Conservation (phyloP, 2,797 vertebrate species). For the Gymnodraco acuticeps region DNA sequence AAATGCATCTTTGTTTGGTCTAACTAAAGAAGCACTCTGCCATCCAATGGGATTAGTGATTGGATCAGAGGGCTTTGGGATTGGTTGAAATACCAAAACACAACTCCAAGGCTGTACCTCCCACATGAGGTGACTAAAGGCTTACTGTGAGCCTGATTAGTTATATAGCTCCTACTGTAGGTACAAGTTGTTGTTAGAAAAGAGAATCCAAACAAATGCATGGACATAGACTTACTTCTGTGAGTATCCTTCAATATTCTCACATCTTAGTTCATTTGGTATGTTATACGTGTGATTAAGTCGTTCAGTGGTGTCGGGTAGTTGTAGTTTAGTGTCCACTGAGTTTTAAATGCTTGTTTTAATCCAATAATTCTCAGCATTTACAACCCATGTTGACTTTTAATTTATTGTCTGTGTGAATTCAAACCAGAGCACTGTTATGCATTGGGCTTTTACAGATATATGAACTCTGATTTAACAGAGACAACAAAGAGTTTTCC, state of each 20-base stretch:
- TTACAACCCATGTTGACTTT: background rate
- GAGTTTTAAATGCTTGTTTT: conserved; percentile 18
- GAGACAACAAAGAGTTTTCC: background rate
- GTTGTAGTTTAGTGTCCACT: background rate
- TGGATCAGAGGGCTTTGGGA: conserved; percentile 41
- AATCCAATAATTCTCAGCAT: background rate
- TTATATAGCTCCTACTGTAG: conserved; percentile 41
- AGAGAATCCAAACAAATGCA: conserved; percentile 75
- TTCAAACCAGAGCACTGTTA: background rate
- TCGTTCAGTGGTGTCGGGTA: background rate
- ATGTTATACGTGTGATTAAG: background rate
- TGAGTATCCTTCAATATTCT: conserved; percentile 73
- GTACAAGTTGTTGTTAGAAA: conserved; percentile 75
- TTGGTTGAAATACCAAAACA: conserved; percentile 61
- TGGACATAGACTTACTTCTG: conserved; percentile 82
- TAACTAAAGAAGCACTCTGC: conserved; percentile 35
- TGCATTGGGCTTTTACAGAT: background rate
- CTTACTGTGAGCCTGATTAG: conserved; percentile 85
- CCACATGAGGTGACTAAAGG: conserved; percentile 80
- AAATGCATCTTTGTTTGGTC: conserved; percentile 30
- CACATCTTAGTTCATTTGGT: background rate
- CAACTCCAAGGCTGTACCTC: conserved; percentile 66
- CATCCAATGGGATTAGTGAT: conserved; percentile 54
- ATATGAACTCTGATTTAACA: background rate
- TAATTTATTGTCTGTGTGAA: background rate